phyloP scores from a whole-genome alignment of 2,888 invertebrate species.

The Lasioglossum figueresi region DNA sequence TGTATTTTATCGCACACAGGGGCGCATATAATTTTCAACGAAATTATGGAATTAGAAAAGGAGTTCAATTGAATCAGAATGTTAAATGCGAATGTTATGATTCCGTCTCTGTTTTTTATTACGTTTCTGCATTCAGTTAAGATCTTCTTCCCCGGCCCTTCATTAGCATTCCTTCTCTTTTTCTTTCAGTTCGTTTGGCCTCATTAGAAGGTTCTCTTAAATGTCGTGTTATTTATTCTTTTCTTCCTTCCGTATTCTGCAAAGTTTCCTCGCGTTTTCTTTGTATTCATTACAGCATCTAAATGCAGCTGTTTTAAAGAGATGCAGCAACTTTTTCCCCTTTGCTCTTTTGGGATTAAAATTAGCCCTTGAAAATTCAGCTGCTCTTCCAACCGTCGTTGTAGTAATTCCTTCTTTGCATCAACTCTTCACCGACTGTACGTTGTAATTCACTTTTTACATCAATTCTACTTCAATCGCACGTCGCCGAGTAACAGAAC shows the following conservation, averaged over 20 bases:
- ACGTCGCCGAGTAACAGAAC: background rate
- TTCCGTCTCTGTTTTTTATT: background rate
- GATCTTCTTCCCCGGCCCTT: background rate
- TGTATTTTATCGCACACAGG: too few species aligned
- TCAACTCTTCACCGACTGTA: background rate
- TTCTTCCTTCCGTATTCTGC: background rate
- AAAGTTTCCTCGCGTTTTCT: background rate
- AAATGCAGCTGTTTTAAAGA: background rate
- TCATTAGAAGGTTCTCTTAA: background rate
- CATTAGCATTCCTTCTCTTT: background rate
- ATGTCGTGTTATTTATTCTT: background rate
- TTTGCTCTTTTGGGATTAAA: background rate
- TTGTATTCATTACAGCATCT: background rate
- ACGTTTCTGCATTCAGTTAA: background rate
- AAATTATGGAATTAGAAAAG: background rate
- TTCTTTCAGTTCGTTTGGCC: background rate
- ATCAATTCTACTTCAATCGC: background rate
- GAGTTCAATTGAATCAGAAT: background rate
- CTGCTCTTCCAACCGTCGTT: background rate
- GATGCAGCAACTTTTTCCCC: background rate
- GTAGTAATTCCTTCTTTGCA: background rate
- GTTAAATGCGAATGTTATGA: background rate
- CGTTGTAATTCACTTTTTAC: background rate
- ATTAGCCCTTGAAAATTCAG: slow-evolving; percentile 1
- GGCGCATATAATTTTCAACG: background rate